Evolutionary conservation across 2,797 vertebrate genomes (phyloP).

Genomic region (Xenentodon cancila): DNA sequence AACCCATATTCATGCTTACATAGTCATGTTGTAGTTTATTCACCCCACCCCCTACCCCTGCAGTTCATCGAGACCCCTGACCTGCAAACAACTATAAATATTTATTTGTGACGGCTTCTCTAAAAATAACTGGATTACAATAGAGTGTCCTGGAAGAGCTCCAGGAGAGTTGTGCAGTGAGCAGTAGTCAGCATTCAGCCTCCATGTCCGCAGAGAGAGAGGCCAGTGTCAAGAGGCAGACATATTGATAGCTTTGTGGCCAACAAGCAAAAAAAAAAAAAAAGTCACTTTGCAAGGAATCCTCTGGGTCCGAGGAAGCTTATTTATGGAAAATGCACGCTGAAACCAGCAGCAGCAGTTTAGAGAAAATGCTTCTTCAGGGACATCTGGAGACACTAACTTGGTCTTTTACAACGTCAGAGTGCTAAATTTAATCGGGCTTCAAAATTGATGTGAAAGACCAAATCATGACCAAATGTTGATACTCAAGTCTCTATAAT

Average conservation of each 20-base stretch:
- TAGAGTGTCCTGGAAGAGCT: constrained; percentile 70
- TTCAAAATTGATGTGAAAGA: no score
- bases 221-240: constrained; percentile 70
- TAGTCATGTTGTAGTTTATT: constrained; percentile 53
- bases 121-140: constrained; percentile 83
- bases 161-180: constrained; percentile 66
- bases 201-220: constrained; percentile 61
- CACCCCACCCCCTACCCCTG: constrained; percentile 51
- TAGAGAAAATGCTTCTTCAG: constrained; percentile 40
- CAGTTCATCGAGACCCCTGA: constrained; percentile 70
- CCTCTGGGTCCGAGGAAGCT: constrained; percentile 60
- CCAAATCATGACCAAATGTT: no score
- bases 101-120: constrained; percentile 78
- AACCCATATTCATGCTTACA: constrained; percentile 60
- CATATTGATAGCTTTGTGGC: constrained; percentile 77
- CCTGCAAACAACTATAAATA: constrained; percentile 81
- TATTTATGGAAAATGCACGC: constrained; percentile 64
- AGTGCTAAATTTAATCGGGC: neutral
- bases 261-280: constrained; percentile 47
- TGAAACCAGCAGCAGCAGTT: constrained; percentile 47
- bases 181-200: constrained; percentile 75
- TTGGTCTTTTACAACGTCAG: constrained; percentile 25
- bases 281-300: constrained; percentile 59
- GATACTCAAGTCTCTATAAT: no score
- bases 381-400: constrained; percentile 45